phyloP scores from a whole-genome alignment of 2,888 invertebrate species.

The Tiliacea aurago region DNA sequence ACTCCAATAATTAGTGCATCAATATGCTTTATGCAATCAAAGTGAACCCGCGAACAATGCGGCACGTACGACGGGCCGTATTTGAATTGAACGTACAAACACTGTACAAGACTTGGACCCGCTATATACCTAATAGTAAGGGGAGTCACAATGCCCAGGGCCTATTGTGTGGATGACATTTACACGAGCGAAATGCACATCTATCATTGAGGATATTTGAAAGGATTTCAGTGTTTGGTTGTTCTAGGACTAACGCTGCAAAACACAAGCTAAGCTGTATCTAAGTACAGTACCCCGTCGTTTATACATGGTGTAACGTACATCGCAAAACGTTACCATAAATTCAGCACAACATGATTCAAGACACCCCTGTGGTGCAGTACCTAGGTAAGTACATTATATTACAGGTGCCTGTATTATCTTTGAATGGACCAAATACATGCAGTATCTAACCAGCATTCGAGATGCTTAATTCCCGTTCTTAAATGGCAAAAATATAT shows the following conservation, averaged over 20 bases:
- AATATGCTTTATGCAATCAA: constrained; percentile 21
- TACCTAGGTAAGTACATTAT: background rate
- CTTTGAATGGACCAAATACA: background rate
- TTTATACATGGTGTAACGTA: background rate
- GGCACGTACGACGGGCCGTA: constrained; percentile 17
- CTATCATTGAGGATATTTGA: background rate
- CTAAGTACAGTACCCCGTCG: background rate
- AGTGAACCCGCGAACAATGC: constrained; percentile 21
- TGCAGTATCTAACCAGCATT: background rate
- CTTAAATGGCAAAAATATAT: background rate
- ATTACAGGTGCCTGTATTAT: background rate
- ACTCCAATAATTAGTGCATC: constrained; percentile 19
- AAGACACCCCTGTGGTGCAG: background rate
- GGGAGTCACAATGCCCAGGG: constrained; percentile 27
- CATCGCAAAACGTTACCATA: background rate
- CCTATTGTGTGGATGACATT: constrained; percentile 43
- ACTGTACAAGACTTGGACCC: constrained; percentile 5
- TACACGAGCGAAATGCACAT: constrained; percentile 28
- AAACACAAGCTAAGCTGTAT: background rate
- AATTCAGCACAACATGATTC: background rate
- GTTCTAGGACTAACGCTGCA: background rate
- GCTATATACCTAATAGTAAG: constrained; percentile 24
- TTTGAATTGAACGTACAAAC: constrained; percentile 21
- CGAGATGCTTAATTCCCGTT: background rate
- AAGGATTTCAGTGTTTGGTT: background rate